Evolutionary conservation across 1,140 invertebrate genomes (phyloP).

Genomic region (Drosophila bifasciata): DNA sequence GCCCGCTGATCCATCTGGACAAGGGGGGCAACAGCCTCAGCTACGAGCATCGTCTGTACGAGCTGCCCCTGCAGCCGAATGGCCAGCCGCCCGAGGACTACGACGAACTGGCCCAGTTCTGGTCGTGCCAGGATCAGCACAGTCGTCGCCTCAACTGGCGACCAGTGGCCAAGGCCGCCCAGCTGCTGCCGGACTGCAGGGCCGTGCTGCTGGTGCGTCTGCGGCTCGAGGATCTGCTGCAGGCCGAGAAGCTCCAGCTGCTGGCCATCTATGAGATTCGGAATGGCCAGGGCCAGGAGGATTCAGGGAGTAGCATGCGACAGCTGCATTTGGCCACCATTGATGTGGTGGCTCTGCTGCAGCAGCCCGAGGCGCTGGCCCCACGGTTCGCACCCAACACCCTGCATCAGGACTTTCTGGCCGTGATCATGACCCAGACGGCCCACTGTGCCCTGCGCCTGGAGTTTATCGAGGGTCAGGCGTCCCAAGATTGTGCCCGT

Average conservation of each 20-base stretch:
- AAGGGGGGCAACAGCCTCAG: neutral
- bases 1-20: slow-evolving; percentile 39
- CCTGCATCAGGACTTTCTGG: slow-evolving; percentile 67
- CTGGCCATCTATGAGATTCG: slow-evolving; percentile 44
- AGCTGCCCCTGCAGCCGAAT: slow-evolving; percentile 48
- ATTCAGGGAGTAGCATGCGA: neutral
- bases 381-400: slow-evolving; percentile 35
- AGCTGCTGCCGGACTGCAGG: slow-evolving; percentile 52
- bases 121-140: slow-evolving; percentile 60
- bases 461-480: slow-evolving; percentile 26
- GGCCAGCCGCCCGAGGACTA: slow-evolving; percentile 58
- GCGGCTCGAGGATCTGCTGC: slow-evolving; percentile 44
- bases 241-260: slow-evolving; percentile 34
- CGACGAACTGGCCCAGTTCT: slow-evolving; percentile 59
- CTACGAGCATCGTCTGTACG: slow-evolving; percentile 53
- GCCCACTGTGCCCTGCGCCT: slow-evolving; percentile 38
- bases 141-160: slow-evolving; percentile 37
- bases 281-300: no score
- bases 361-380: slow-evolving; percentile 22
- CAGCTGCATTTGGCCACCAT: slow-evolving; percentile 58
- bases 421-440: slow-evolving; percentile 52
- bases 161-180: neutral
- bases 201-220: slow-evolving; percentile 52
- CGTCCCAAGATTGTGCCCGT: slow-evolving; percentile 2
- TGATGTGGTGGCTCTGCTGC: slow-evolving; percentile 31